Evolutionary conservation across 2,888 invertebrate species (phyloP).

Genomic region (Cosmopolites sordidus): DNA sequence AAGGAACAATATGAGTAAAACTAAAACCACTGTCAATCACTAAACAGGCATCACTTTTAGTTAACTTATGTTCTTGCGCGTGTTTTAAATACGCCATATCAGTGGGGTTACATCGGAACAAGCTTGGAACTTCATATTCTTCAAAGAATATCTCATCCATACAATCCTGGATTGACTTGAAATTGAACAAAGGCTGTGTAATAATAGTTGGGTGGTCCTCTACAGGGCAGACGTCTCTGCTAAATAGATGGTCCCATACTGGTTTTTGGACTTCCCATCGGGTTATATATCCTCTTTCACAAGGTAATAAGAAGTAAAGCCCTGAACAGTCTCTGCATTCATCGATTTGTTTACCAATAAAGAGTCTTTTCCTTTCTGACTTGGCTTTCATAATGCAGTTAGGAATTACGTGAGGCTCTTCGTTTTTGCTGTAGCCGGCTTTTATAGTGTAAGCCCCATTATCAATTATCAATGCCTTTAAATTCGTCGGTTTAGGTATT

Average conservation of each 20-base stretch:
- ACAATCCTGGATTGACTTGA: slow-evolving; percentile 86
- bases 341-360: slow-evolving; percentile 91
- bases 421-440: slow-evolving; percentile 70
- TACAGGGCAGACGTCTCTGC: slow-evolving; percentile 77
- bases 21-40: slow-evolving; percentile 95
- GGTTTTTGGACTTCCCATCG: slow-evolving; percentile 97
- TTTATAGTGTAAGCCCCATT: slow-evolving; percentile 87
- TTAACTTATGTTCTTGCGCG: slow-evolving; percentile 26
- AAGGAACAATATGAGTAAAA: slow-evolving; percentile 91
- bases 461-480: slow-evolving; percentile 52
- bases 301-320: slow-evolving; percentile 87
- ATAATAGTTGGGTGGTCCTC: slow-evolving; percentile 76
- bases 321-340: slow-evolving; percentile 96
- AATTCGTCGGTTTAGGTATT: slow-evolving; percentile 10
- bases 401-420: slow-evolving; percentile 71
- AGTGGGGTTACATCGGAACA: slow-evolving; percentile 75
- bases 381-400: slow-evolving; percentile 99
- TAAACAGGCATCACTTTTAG: slow-evolving; percentile 46
- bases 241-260: slow-evolving; percentile 94
- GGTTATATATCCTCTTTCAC: slow-evolving; percentile 90
- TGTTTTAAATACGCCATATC: slow-evolving; percentile 58
- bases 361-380: slow-evolving; percentile 88
- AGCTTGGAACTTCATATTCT: slow-evolving; percentile 86
- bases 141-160: slow-evolving; percentile 96
- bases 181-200: slow-evolving; percentile 94